Evolutionary conservation across 2,888 invertebrate genomes (phyloP).

Genomic region (Calameuta pallipes): DNA sequence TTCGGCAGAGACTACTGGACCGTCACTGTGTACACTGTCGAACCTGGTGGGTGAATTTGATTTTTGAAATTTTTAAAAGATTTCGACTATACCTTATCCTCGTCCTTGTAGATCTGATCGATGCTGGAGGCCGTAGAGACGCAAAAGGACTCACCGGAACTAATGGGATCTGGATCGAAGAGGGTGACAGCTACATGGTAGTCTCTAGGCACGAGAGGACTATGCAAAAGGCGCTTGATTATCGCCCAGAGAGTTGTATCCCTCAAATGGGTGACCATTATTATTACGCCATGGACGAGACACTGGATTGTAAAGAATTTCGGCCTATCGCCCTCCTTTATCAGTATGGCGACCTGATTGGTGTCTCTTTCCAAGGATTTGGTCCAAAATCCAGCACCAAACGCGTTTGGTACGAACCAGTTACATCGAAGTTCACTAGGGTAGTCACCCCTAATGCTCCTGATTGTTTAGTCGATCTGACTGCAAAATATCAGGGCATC

Average conservation of each 20-base stretch:
- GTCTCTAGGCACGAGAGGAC: background rate
- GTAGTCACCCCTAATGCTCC: slow-evolving; percentile 29
- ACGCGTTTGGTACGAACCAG: slow-evolving; percentile 32
- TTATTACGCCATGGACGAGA: slow-evolving; percentile 33
- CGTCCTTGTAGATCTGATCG: background rate
- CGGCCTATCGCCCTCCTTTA: slow-evolving; percentile 33
- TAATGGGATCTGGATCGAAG: slow-evolving; percentile 6
- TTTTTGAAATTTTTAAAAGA: background rate
- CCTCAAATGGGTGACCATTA: slow-evolving; percentile 28
- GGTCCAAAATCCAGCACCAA: slow-evolving; percentile 24
- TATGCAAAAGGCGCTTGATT: background rate
- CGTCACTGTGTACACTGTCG: background rate
- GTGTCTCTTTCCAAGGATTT: slow-evolving; percentile 32
- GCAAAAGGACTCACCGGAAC: background rate
- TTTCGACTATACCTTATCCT: background rate
- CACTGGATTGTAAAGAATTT: slow-evolving; percentile 23
- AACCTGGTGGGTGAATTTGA: slow-evolving; percentile 1
- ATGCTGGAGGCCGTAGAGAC: background rate
- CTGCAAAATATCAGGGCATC: slow-evolving; percentile 24
- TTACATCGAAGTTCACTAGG: slow-evolving; percentile 21
- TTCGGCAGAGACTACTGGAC: slow-evolving; percentile 3
- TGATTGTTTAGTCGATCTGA: slow-evolving; percentile 27
- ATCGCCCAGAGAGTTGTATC: background rate
- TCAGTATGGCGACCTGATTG: slow-evolving; percentile 27
- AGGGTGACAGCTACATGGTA: background rate